phyloP scores from a whole-genome alignment of 2,113 vertebrate species.

The Oryzias curvinotus region DNA sequence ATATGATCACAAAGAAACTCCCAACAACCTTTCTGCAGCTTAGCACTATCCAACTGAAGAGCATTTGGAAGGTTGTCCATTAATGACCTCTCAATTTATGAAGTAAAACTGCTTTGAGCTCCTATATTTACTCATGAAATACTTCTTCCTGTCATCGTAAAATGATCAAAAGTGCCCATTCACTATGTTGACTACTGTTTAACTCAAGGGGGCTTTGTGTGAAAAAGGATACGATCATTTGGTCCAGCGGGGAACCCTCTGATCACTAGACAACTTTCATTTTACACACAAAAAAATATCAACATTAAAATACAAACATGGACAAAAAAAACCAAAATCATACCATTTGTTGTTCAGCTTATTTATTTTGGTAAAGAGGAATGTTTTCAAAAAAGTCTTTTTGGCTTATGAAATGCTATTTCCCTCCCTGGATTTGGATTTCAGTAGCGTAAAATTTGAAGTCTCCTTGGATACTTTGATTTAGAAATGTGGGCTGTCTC shows the following conservation, averaged over 20 bases:
- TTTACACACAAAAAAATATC: not conserved
- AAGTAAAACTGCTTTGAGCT: too few relatives aligned
- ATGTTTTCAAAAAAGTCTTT: conserved; percentile 6
- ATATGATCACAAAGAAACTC: not conserved
- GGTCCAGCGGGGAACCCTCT: not conserved
- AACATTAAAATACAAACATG: not conserved
- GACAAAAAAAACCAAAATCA: not conserved
- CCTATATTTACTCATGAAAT: too few relatives aligned
- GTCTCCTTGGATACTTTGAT: conserved; percentile 43
- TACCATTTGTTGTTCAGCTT: not conserved
- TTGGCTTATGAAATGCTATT: conserved; percentile 6
- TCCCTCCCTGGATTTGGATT: conserved; percentile 24
- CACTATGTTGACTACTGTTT: too few relatives aligned
- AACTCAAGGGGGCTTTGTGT: not conserved
- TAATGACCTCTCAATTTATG: too few relatives aligned
- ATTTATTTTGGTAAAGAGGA: conserved; percentile 8
- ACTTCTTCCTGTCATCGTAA: too few relatives aligned
- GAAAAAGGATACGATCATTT: not conserved
- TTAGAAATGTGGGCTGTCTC: conserved; percentile 32
- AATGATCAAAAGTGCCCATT: too few relatives aligned
- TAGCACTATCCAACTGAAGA: not conserved
- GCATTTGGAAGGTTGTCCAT: too few relatives aligned
- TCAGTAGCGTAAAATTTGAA: conserved; percentile 51
- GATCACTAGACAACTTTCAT: not conserved
- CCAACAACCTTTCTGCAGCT: conserved; percentile 4